phyloP scores from a whole-genome alignment of 2,888 invertebrate genomes.

The Pogonocherus hispidulus region DNA sequence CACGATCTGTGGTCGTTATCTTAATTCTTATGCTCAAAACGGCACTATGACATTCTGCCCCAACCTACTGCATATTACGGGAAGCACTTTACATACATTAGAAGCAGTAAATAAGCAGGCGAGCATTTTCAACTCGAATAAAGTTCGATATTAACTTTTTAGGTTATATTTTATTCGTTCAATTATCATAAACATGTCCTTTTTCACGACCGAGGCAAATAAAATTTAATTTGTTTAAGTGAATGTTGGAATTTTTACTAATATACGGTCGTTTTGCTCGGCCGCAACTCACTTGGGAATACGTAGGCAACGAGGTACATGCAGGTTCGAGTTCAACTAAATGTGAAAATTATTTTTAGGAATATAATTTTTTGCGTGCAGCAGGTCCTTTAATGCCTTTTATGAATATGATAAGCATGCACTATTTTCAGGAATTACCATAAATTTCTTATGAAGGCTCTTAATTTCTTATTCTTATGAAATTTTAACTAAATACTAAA shows the following conservation, averaged over 20 bases:
- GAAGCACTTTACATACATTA: slow-evolving; percentile 67
- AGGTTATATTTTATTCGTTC: slow-evolving; percentile 66
- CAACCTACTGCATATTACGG: slow-evolving; percentile 54
- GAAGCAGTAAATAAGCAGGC: slow-evolving; percentile 63
- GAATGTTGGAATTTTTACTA: slow-evolving; percentile 59
- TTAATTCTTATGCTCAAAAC: slow-evolving; percentile 48
- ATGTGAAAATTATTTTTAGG: not conserved
- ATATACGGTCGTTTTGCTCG: slow-evolving; percentile 34
- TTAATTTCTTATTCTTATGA: too few relatives aligned
- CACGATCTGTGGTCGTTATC: slow-evolving; percentile 46
- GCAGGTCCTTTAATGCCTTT: too few relatives aligned
- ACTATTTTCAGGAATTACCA: too few relatives aligned
- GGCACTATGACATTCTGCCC: slow-evolving; percentile 42
- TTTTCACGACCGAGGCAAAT: slow-evolving; percentile 60
- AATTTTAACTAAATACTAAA: too few relatives aligned
- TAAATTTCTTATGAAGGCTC: too few relatives aligned
- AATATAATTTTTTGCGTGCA: not conserved
- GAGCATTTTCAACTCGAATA: slow-evolving; percentile 61
- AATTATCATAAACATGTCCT: slow-evolving; percentile 69
- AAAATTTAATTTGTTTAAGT: slow-evolving; percentile 67
- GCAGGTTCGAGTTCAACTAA: slow-evolving; percentile 9
- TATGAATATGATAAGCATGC: too few relatives aligned
- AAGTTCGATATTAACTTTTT: slow-evolving; percentile 66
- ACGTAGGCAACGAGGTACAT: slow-evolving; percentile 5
- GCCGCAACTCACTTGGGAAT: slow-evolving; percentile 9